These are phyloP conservation scores for Microctonus brassicae DNA, from an alignment of 2,888 invertebrate species.

Conservation along the genomic window DNA sequence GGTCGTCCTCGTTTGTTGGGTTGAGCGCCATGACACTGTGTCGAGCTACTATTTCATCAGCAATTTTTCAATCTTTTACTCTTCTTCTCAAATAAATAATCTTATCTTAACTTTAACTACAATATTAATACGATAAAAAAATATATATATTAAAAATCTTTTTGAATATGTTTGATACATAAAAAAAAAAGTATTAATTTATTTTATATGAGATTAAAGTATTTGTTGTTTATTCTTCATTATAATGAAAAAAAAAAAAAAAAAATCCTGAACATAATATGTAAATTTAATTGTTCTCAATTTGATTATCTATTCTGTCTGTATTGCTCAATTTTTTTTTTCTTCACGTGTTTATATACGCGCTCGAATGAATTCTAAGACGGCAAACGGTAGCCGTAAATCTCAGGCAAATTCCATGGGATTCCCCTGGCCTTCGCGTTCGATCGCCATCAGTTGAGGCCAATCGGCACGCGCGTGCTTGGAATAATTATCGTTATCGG, in stretches of 20 bases:
- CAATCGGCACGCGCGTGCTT: constrained; percentile 39
- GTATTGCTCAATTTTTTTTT: neutral
- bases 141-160: too few species aligned
- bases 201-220: too few species aligned
- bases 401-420: constrained; percentile 20
- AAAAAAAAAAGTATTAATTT: too few species aligned
- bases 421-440: constrained; percentile 21
- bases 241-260: too few species aligned
- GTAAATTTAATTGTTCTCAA: neutral
- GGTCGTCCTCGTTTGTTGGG: constrained; percentile 13
- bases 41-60: neutral
- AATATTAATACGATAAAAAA: too few species aligned
- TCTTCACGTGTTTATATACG: neutral
- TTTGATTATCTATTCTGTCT: neutral
- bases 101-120: too few species aligned
- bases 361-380: constrained; percentile 5
- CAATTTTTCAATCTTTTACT: neutral
- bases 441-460: constrained; percentile 34
- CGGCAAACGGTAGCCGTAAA: constrained; percentile 12
- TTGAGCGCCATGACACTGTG: constrained; percentile 1
- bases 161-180: too few species aligned
- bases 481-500: constrained; percentile 39
- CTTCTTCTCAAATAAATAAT: neutral
- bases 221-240: too few species aligned
- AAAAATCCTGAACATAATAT: neutral